Conservation (phyloP, 1,140 invertebrate genomes). For the Sinella curviseta region DNA sequence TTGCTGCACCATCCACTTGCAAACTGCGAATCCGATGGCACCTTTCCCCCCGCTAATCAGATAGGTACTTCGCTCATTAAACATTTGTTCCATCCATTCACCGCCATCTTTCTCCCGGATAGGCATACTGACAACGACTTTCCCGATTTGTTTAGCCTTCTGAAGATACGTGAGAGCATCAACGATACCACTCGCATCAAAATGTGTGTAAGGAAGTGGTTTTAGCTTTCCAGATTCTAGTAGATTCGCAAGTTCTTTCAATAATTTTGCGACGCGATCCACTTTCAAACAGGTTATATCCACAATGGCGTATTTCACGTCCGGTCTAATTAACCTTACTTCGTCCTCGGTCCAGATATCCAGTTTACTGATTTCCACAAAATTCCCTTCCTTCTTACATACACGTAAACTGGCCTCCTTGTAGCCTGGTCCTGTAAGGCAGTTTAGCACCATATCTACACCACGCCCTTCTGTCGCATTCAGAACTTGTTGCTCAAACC, state of each 20-base stretch:
- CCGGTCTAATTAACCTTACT: neutral
- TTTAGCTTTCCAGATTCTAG: neutral
- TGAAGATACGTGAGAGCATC: neutral
- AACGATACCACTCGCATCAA: neutral
- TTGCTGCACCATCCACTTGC: neutral
- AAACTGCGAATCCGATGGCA: neutral
- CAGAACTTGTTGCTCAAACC: neutral
- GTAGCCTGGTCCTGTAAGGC: neutral
- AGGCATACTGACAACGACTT: neutral
- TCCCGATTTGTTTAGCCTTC: too few relatives aligned
- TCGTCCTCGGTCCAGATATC: neutral
- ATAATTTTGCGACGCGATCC: neutral
- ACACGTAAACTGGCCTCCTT: conserved; percentile 1
- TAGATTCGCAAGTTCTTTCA: neutral
- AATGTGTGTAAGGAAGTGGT: neutral
- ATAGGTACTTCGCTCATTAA: neutral
- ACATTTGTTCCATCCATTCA: neutral
- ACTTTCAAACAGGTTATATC: neutral
- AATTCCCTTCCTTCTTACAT: neutral
- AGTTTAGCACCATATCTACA: conserved; percentile 1
- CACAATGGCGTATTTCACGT: neutral
- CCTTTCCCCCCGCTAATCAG: neutral
- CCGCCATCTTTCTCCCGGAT: neutral
- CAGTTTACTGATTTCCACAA: conserved; percentile 18
- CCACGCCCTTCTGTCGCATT: neutral